Evolutionary conservation across 2,888 invertebrate species (phyloP).

Genomic region (Julus scandinavius): DNA sequence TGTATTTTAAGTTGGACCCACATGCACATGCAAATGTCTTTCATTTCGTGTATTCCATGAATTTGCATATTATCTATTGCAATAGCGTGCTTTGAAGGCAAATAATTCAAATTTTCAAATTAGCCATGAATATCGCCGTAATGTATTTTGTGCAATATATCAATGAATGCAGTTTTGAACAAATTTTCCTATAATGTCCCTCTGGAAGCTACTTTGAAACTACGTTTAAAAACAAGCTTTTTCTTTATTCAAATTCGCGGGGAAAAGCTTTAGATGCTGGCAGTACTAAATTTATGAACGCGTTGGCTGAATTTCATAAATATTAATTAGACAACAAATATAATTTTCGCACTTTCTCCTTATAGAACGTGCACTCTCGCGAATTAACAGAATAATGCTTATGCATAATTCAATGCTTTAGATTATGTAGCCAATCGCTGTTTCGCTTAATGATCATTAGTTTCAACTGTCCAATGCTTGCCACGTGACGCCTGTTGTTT

Average conservation of each 20-base stretch:
- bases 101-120: too few relatives aligned
- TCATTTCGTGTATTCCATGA: too few relatives aligned
- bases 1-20: too few relatives aligned
- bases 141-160: too few relatives aligned
- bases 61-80: too few relatives aligned
- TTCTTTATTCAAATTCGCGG: background rate
- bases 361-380: background rate
- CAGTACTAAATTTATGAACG: background rate
- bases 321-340: slow-evolving; percentile 10
- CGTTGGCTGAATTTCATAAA: background rate
- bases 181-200: too few relatives aligned
- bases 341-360: background rate
- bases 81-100: too few relatives aligned
- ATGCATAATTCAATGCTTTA: background rate
- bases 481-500: background rate
- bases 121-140: too few relatives aligned
- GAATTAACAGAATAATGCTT: background rate
- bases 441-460: background rate
- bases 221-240: too few relatives aligned
- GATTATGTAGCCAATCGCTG: slow-evolving; percentile 26
- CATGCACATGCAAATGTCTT: too few relatives aligned
- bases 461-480: background rate
- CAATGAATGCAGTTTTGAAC: too few relatives aligned
- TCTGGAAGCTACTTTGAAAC: too few relatives aligned
- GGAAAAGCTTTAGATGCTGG: background rate